phyloP scores from a whole-genome alignment of 2,113 vertebrate species.

The Struthidea cinerea region DNA sequence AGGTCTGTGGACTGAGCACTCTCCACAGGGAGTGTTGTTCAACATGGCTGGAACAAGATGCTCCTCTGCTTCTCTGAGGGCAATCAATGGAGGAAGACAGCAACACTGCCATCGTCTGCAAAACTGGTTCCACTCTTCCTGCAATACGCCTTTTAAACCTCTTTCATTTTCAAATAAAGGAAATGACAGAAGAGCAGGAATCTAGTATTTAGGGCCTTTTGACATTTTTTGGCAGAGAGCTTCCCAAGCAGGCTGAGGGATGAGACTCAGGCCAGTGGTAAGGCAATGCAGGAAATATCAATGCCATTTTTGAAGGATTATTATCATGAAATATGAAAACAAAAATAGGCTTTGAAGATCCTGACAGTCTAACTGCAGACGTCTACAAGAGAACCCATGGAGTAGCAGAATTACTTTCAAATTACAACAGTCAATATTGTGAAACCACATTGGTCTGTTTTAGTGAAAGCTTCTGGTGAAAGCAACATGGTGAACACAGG shows the following conservation, averaged over 20 bases:
- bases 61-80: background rate
- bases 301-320: background rate
- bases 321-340: background rate
- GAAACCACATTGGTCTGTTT: background rate
- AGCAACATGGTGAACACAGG: background rate
- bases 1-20: background rate
- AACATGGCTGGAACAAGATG: background rate
- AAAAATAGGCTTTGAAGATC: background rate
- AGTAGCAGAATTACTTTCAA: background rate
- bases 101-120: background rate
- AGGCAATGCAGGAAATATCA: background rate
- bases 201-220: background rate
- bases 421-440: background rate
- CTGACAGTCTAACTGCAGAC: background rate
- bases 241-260: background rate
- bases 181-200: background rate
- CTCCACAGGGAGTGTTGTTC: background rate
- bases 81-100: background rate
- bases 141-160: background rate
- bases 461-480: background rate
- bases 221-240: background rate
- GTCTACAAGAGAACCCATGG: background rate
- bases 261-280: background rate
- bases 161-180: background rate
- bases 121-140: background rate